These are phyloP conservation scores for Amazona vittata DNA, from an alignment of 2,113 vertebrate genomes.

Conservation along the genomic window DNA sequence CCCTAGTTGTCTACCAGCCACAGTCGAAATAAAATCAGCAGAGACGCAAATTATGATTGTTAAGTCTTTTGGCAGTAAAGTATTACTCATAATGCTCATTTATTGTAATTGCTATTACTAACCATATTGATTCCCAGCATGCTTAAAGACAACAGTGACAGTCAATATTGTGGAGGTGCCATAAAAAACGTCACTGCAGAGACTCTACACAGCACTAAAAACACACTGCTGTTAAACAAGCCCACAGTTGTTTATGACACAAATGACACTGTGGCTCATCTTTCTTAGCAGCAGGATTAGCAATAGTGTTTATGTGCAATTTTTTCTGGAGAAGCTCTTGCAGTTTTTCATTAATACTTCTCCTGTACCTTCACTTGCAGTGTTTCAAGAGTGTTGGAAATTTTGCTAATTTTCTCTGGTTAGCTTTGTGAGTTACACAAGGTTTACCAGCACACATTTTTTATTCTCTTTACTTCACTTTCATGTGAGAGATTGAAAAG, in stretches of 20 bases:
- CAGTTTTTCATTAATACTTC: neutral
- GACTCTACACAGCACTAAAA: neutral
- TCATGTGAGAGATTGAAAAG: neutral
- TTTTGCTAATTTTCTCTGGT: slow-evolving; percentile 4
- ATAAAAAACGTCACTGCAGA: neutral
- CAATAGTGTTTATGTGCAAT: neutral
- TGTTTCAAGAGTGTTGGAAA: neutral
- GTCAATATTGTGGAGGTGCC: neutral
- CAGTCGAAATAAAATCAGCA: neutral
- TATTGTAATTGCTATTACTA: neutral
- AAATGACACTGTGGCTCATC: neutral
- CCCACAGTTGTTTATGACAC: neutral
- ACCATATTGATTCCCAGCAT: neutral
- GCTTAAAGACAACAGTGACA: neutral
- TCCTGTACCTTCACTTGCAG: neutral
- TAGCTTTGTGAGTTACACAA: neutral
- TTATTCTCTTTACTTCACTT: neutral
- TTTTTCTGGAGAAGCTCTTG: neutral
- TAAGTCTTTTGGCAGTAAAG: neutral
- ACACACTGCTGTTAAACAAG: neutral
- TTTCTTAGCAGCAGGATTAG: neutral
- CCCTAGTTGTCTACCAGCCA: neutral
- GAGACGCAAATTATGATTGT: neutral
- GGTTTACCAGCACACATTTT: neutral
- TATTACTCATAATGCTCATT: neutral